Evolutionary conservation across 2,113 vertebrate genomes (phyloP).

Genomic region (Myotis yumanensis): DNA sequence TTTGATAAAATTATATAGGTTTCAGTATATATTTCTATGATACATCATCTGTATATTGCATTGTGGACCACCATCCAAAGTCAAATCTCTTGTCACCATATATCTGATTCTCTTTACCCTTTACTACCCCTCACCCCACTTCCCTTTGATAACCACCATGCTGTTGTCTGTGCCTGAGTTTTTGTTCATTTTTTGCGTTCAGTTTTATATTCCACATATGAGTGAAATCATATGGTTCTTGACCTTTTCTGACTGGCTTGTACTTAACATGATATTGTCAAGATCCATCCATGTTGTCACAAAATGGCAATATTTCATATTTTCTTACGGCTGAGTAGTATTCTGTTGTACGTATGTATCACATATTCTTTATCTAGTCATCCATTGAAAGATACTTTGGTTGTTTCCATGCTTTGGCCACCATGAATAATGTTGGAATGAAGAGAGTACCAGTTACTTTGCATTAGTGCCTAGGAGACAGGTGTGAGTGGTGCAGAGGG

Average conservation of each 20-base stretch:
- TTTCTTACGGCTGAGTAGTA: background rate
- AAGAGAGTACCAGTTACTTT: background rate
- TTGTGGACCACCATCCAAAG: background rate
- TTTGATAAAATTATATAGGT: background rate
- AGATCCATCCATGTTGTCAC: background rate
- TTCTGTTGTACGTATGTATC: background rate
- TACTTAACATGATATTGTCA: background rate
- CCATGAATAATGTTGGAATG: background rate
- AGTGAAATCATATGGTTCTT: background rate
- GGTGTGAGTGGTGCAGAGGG: fast-evolving
- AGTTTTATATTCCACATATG: background rate
- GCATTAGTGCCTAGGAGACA: background rate
- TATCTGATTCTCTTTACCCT: background rate
- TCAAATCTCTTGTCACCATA: background rate
- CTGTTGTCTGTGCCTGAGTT: background rate
- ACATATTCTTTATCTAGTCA: background rate
- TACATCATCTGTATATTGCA: background rate
- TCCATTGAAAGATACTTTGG: background rate
- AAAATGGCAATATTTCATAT: background rate
- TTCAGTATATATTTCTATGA: background rate
- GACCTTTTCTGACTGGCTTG: background rate
- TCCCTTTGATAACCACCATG: background rate
- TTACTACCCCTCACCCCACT: background rate
- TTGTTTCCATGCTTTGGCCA: background rate
- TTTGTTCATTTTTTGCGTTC: background rate